Evolutionary conservation across 2,888 invertebrate species (phyloP).

Genomic region (Heteromyza rotundicornis): DNA sequence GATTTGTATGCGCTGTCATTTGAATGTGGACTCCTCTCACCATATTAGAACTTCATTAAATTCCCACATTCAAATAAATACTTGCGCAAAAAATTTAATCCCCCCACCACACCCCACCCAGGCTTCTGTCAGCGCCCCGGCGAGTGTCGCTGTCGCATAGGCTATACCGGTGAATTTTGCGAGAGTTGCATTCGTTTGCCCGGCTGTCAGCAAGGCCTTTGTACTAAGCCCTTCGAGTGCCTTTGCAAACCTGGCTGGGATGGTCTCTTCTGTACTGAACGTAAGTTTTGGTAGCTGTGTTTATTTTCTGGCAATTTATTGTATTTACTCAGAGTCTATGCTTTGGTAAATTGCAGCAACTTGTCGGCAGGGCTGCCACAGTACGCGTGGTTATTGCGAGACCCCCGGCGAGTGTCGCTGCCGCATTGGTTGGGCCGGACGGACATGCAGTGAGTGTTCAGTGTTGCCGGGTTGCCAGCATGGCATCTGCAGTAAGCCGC

Average conservation of each 20-base stretch:
- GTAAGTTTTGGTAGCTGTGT: constrained; percentile 68
- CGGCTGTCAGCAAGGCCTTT: constrained; percentile 85
- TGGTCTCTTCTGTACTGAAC: constrained; percentile 86
- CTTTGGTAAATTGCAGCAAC: constrained; percentile 80
- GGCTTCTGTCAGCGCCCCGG: constrained; percentile 87
- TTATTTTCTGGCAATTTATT: too few species aligned
- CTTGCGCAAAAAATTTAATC: too few species aligned
- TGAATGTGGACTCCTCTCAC: too few species aligned
- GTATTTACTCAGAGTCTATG: too few species aligned
- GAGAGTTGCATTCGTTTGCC: constrained; percentile 85
- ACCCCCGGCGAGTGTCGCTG: constrained; percentile 87
- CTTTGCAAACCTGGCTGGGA: constrained; percentile 86
- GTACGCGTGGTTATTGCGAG: constrained; percentile 85
- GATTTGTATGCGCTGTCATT: too few species aligned
- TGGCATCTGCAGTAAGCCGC: constrained; percentile 86
- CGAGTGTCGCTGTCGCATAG: constrained; percentile 88
- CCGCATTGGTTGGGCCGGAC: constrained; percentile 88
- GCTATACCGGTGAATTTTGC: constrained; percentile 85
- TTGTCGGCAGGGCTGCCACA: constrained; percentile 84
- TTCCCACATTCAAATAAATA: too few species aligned
- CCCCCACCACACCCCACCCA: too few species aligned
- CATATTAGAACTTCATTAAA: too few species aligned
- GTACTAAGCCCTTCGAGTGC: constrained; percentile 87
- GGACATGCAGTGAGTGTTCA: constrained; percentile 84
- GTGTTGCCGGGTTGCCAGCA: constrained; percentile 89